phyloP scores from a whole-genome alignment of 2,113 vertebrate genomes.

The Labeo rohita region DNA sequence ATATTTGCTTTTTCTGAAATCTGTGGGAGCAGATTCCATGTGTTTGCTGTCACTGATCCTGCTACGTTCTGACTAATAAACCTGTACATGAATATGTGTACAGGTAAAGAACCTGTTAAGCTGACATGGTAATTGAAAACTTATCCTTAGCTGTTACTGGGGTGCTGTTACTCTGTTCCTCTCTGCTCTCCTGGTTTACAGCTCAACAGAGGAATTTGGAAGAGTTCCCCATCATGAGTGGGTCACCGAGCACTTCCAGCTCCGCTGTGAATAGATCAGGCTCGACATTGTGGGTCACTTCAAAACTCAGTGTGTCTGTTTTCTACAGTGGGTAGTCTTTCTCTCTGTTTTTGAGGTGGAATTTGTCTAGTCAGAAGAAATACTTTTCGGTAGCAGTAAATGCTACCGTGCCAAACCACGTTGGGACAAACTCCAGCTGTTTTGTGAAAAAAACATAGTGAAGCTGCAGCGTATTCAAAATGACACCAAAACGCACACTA shows the following conservation, averaged over 20 bases:
- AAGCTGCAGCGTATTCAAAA: too few relatives aligned
- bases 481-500: not conserved
- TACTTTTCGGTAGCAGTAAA: slow-evolving; percentile 2
- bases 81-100: not conserved
- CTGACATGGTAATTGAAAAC: not conserved
- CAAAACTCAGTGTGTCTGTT: not conserved
- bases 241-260: not conserved
- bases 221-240: not conserved
- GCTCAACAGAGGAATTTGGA: not conserved
- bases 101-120: not conserved
- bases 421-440: slow-evolving; percentile 6
- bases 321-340: not conserved
- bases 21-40: not conserved
- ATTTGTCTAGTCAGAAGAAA: slow-evolving; percentile 13
- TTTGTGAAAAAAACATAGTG: not conserved
- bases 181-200: not conserved
- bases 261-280: not conserved
- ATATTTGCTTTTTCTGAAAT: not conserved
- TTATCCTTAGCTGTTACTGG: too few relatives aligned
- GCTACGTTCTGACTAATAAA: not conserved
- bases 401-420: not conserved
- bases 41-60: not conserved
- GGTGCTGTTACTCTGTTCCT: not conserved
- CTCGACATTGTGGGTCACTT: not conserved
- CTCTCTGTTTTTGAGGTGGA: slow-evolving; percentile 14